phyloP scores from a whole-genome alignment of 2,797 vertebrate genomes.

The Lepus townsendii region DNA sequence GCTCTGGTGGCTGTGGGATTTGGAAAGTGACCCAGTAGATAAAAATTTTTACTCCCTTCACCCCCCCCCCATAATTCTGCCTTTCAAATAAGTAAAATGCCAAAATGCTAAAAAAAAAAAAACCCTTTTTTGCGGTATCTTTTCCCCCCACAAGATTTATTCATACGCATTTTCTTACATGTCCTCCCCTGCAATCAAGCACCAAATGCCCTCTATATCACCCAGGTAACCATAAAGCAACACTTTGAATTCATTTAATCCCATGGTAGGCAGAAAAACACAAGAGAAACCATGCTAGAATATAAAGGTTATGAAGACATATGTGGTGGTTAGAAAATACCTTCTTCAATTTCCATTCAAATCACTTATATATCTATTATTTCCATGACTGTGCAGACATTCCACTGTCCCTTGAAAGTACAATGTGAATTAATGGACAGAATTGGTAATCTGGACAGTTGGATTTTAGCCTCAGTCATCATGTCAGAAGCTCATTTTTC shows the following conservation, averaged over 20 bases:
- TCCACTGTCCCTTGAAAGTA: background rate
- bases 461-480: background rate
- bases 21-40: no score
- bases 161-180: background rate
- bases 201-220: background rate
- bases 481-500: background rate
- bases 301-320: background rate
- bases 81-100: no score
- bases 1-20: no score
- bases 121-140: background rate
- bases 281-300: background rate
- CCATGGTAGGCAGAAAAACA: background rate
- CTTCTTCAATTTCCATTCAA: background rate
- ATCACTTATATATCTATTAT: background rate
- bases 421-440: background rate
- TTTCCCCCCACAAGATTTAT: background rate
- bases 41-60: no score
- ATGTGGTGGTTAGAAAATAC: background rate
- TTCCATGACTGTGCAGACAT: background rate
- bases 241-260: background rate
- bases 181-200: background rate
- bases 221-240: background rate
- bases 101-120: no score
- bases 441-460: background rate
- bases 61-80: no score